Percentiles rank a stretch among this genome's conserved stretches.
Evolutionary conservation across 2,797 vertebrate species (phyloP).

Genomic region (Muscicapa comitata): DNA sequence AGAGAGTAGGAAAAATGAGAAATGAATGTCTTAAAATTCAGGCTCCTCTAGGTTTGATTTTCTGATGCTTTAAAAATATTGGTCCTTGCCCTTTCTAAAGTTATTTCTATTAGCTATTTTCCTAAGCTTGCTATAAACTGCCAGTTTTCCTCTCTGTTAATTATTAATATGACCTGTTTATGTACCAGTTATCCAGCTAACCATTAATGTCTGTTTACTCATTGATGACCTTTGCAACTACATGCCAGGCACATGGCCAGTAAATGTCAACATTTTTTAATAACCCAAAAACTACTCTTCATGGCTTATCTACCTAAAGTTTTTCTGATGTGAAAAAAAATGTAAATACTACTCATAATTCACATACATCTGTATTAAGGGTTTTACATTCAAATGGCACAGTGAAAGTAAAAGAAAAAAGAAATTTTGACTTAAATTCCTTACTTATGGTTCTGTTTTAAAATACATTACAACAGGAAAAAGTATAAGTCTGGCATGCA

Average conservation of each 20-base stretch:
- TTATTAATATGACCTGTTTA: slow-evolving; percentile 96
- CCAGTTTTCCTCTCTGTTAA: slow-evolving; percentile 83
- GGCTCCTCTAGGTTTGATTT: background rate
- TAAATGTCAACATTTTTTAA: slow-evolving; percentile 82
- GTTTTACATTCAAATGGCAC: background rate
- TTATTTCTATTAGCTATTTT: slow-evolving; percentile 51
- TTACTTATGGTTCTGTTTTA: background rate
- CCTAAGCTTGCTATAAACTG: slow-evolving; percentile 53
- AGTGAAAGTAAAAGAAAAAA: background rate
- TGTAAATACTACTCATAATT: background rate
- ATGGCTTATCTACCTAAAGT: slow-evolving; percentile 21
- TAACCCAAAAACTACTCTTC: slow-evolving; percentile 51
- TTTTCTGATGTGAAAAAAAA: background rate
- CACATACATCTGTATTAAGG: background rate
- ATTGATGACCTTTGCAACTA: slow-evolving; percentile 92
- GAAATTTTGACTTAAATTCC: background rate
- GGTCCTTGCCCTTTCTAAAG: slow-evolving; percentile 45
- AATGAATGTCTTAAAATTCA: background rate
- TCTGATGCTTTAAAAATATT: slow-evolving; percentile 7
- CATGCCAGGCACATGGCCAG: slow-evolving; percentile 82
- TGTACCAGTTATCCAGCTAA: slow-evolving; percentile 94
- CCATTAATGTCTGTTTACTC: slow-evolving; percentile 99
- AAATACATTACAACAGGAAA: background rate
- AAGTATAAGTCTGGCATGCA: background rate
- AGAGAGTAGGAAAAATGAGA: background rate